Conservation (phyloP, 2,888 invertebrate species). For the Heliconius sara region DNA sequence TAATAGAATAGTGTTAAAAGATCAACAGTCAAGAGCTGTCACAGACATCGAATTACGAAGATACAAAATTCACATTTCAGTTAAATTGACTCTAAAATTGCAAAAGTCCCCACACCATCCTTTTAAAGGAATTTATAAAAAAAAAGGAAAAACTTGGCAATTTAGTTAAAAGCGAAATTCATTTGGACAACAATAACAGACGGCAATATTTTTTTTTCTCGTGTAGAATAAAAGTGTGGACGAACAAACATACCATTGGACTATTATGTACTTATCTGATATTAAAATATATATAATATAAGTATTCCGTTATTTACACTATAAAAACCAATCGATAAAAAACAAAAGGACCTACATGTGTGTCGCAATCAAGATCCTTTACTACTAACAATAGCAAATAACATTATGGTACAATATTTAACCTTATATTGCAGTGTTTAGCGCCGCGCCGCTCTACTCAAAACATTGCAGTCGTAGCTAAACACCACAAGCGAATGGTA, state of each 20-base stretch:
- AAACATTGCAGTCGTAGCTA: slow-evolving; percentile 45
- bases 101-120: slow-evolving; percentile 43
- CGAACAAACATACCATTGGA: slow-evolving; percentile 80
- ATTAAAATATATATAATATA: slow-evolving; percentile 62
- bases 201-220: slow-evolving; percentile 71
- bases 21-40: slow-evolving; percentile 17
- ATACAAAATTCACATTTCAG: slow-evolving; percentile 60
- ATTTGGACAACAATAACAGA: slow-evolving; percentile 78
- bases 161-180: slow-evolving; percentile 63
- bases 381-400: slow-evolving; percentile 52
- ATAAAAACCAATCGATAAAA: slow-evolving; percentile 63
- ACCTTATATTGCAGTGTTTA: slow-evolving; percentile 36
- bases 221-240: slow-evolving; percentile 79
- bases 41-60: background rate
- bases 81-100: slow-evolving; percentile 66
- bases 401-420: slow-evolving; percentile 48
- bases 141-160: slow-evolving; percentile 58
- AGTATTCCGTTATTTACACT: slow-evolving; percentile 72
- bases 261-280: slow-evolving; percentile 73
- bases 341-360: slow-evolving; percentile 51
- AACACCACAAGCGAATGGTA: slow-evolving; percentile 57
- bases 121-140: slow-evolving; percentile 51
- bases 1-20: slow-evolving; percentile 4
- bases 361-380: slow-evolving; percentile 48
- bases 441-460: slow-evolving; percentile 30